Conservation (phyloP, 2,113 vertebrate genomes). For the Machaerirhynchus nigripectus region DNA sequence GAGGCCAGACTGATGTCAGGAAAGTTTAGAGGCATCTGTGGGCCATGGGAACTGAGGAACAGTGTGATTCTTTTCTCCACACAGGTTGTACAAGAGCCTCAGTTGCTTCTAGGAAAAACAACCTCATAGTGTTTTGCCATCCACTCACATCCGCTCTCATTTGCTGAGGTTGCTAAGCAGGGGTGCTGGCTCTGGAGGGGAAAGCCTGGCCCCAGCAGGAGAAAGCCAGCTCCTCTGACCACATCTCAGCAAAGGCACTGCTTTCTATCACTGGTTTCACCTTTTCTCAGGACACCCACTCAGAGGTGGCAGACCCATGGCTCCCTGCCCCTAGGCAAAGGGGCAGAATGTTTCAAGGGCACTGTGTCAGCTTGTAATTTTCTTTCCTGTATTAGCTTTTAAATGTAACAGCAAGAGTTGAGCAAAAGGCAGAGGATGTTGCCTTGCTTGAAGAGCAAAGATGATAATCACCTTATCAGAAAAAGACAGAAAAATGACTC, state of each 20-base stretch:
- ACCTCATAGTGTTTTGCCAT: neutral
- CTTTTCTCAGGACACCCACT: neutral
- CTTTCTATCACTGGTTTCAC: neutral
- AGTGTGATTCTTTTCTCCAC: neutral
- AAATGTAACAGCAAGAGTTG: neutral
- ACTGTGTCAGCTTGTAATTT: neutral
- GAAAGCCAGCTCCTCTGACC: neutral
- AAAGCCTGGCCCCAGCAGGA: neutral
- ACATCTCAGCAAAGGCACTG: neutral
- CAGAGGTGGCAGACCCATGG: neutral
- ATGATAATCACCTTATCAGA: conserved; percentile 32
- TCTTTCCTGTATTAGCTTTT: neutral
- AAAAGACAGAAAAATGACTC: conserved; percentile 6
- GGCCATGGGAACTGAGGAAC: neutral
- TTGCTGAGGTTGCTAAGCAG: neutral
- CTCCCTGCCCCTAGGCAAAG: neutral
- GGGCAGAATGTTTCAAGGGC: neutral
- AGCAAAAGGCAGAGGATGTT: neutral
- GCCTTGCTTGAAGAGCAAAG: neutral
- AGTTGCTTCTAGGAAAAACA: neutral
- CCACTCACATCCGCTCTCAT: neutral
- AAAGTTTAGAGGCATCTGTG: neutral
- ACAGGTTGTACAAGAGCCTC: neutral
- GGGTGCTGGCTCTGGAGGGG: neutral
- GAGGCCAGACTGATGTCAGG: neutral